phyloP scores from a whole-genome alignment of 2,113 vertebrate species.

The Scomber colias region DNA sequence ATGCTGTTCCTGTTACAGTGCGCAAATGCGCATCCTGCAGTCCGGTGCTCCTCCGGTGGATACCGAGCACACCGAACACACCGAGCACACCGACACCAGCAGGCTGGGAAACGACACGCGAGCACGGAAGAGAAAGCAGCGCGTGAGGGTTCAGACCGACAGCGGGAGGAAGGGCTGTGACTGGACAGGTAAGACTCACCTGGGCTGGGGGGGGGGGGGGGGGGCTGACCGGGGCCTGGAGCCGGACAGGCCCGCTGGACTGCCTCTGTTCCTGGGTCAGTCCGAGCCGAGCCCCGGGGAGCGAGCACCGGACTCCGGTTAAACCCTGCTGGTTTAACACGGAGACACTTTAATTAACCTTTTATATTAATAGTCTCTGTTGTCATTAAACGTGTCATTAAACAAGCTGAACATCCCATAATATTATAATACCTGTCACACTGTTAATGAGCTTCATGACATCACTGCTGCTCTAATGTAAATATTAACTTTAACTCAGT shows the following conservation, averaged over 20 bases:
- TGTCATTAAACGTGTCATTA: too few relatives aligned
- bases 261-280: too few relatives aligned
- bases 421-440: too few relatives aligned
- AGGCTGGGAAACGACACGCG: constrained; percentile 76
- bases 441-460: too few relatives aligned
- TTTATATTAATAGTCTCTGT: too few relatives aligned
- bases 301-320: background rate
- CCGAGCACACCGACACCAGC: constrained; percentile 26
- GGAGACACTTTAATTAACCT: too few relatives aligned
- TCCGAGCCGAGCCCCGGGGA: background rate
- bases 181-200: constrained; percentile 70
- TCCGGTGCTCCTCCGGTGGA: constrained; percentile 1
- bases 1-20: constrained; percentile 45
- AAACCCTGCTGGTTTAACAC: background rate
- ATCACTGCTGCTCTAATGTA: too few relatives aligned
- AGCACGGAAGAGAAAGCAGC: constrained; percentile 71
- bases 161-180: constrained; percentile 56
- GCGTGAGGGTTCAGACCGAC: constrained; percentile 46
- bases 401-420: too few relatives aligned
- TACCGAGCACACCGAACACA: background rate
- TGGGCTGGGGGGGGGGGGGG: background rate
- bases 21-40: constrained; percentile 64
- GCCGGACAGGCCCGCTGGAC: constrained; percentile 14
- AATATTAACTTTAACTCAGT: too few relatives aligned
- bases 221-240: constrained; percentile 27